Evolutionary conservation across 2,797 vertebrate species (phyloP).

Genomic region (Iguana delicatissima): DNA sequence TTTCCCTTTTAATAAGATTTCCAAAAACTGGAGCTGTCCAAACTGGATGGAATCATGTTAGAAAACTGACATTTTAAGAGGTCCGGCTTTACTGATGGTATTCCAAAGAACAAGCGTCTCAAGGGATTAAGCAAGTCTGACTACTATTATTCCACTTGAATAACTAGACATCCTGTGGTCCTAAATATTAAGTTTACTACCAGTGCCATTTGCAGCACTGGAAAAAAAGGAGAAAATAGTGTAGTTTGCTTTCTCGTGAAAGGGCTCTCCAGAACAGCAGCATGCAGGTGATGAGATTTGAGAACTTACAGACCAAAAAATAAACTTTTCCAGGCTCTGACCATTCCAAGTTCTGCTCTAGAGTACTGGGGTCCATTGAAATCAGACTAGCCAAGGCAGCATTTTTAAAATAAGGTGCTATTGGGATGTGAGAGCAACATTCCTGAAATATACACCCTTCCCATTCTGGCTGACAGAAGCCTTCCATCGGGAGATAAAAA

Average conservation of each 20-base stretch:
- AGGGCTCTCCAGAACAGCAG: not conserved
- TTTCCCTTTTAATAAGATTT: not conserved
- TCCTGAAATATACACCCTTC: not conserved
- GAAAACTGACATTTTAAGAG: not conserved
- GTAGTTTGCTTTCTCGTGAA: not conserved
- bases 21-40: not conserved
- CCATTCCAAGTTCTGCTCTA: too few relatives aligned
- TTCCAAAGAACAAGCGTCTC: not conserved
- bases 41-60: not conserved
- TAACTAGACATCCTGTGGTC: not conserved
- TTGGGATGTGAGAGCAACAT: not conserved
- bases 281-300: too few relatives aligned
- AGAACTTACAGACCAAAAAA: too few relatives aligned
- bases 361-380: too few relatives aligned
- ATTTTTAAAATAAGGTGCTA: too few relatives aligned
- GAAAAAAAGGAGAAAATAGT: not conserved
- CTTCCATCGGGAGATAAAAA: not conserved
- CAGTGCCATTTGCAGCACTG: not conserved
- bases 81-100: not conserved
- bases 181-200: not conserved
- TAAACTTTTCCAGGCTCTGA: too few relatives aligned
- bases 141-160: not conserved
- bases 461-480: not conserved
- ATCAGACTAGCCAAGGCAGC: too few relatives aligned
- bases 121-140: not conserved